phyloP scores from a whole-genome alignment of 2,888 invertebrate genomes.

The Caradrina kadenii region DNA sequence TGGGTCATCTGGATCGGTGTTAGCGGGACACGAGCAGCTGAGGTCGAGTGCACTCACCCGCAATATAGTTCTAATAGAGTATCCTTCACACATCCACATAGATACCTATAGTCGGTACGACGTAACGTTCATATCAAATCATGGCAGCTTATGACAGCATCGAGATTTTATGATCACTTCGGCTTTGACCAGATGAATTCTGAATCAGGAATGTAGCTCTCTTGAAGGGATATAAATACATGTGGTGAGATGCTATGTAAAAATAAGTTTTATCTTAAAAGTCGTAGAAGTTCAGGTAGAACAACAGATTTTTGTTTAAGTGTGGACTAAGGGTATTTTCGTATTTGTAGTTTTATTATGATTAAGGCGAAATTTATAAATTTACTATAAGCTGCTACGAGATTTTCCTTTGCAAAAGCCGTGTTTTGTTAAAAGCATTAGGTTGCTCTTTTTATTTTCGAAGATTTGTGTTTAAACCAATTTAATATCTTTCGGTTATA shows the following conservation, averaged over 20 bases:
- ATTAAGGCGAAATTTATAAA: not conserved
- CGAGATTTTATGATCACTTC: conserved; percentile 38
- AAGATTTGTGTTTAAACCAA: not conserved
- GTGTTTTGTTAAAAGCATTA: not conserved
- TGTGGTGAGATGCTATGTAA: not conserved
- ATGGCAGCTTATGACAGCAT: conserved; percentile 37
- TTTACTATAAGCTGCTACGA: not conserved
- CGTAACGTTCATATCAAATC: conserved; percentile 42
- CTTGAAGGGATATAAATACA: not conserved
- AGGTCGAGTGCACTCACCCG: conserved; percentile 69
- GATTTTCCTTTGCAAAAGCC: not conserved
- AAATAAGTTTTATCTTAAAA: not conserved
- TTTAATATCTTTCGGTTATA: no score
- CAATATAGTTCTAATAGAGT: conserved; percentile 68
- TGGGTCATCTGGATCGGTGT: conserved; percentile 80
- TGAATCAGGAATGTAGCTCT: conserved; percentile 17
- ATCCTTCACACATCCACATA: conserved; percentile 58
- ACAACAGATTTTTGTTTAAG: no score
- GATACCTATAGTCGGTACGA: conserved; percentile 21
- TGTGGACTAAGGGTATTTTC: no score
- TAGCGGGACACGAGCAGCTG: conserved; percentile 73
- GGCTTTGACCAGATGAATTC: conserved; percentile 11
- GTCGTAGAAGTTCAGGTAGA: no score
- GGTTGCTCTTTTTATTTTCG: no score
- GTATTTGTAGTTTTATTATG: conserved; percentile 2